Percentiles rank a stretch among this genome's conserved stretches.
Evolutionary conservation across 2,797 vertebrate genomes (phyloP).

Genomic region (Gambelia wislizenii): DNA sequence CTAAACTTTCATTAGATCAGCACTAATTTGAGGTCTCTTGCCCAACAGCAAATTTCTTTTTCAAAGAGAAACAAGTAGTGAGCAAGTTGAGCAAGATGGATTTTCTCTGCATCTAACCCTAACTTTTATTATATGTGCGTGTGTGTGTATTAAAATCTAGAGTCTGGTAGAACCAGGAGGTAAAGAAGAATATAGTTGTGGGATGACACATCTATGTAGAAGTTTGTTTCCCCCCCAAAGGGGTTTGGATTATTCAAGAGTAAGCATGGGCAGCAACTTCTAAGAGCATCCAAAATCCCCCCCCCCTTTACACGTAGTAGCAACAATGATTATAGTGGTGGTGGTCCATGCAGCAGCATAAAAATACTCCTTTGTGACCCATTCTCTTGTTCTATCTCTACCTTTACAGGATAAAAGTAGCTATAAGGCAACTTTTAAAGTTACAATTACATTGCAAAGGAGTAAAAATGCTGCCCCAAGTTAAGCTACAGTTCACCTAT

Average conservation of each 20-base stretch:
- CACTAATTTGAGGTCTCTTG: background rate
- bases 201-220: accelerated
- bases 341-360: background rate
- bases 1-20: accelerated
- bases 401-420: background rate
- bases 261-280: background rate
- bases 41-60: background rate
- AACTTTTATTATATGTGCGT: no score
- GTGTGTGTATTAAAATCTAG: accelerated
- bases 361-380: background rate
- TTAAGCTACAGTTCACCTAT: background rate
- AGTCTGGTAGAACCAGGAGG: background rate
- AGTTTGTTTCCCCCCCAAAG: no score
- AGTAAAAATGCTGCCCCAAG: background rate
- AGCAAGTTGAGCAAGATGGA: background rate
- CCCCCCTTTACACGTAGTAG: background rate
- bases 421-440: background rate
- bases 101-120: background rate
- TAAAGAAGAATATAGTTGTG: accelerated
- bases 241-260: background rate
- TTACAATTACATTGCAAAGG: background rate
- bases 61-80: background rate
- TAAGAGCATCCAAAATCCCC: background rate
- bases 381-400: background rate
- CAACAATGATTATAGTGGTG: background rate